Evolutionary conservation across 2,888 invertebrate genomes (phyloP), one percentile per base, ranked within the genome.

Genomic region (Dorcus parallelipipedus): DNA sequence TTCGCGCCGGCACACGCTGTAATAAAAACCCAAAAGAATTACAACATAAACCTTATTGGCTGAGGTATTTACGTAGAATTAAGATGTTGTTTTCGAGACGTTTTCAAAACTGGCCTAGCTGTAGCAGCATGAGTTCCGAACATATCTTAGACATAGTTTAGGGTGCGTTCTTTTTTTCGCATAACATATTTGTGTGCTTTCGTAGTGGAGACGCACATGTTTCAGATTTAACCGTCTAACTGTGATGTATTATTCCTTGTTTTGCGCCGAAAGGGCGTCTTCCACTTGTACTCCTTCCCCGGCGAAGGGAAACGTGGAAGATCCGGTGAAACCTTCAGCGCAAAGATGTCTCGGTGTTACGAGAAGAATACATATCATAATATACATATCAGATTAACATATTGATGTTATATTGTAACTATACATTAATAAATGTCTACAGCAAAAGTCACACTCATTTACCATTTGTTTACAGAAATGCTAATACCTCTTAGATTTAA

Each of bases 371-470:
- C 76, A 76, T 76, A 76, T 76, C 76, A 76, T 72, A 70, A 62
- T 70, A 76, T 73, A 75, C 76, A 75, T 75, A 76, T 76, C 75
- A 76, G 70, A 72, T 71, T 54, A 71, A 67, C 73, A 73, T 76
- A 76, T 75, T 67, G 73, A 74, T 76, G 75, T 75, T 74, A 73
- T 71, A 71, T 68, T 70, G 69, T 71, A 67, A 62, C 67, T 67
- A 62, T 67, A 68, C 64, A 73, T 75, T 59, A 77, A 77, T 78
- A 77, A 77, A 78, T 77, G 77, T 78, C 74, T 76, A 75, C 73
- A 74, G 77, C 77, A 77, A 75, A 62, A 60, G 47, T 52, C 51
- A 49, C 26, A 9, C 53, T 10, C 33, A n/a, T 49, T 39, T 38
- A 33, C n/a, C 45, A 43, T 49, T 40, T 38, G 6, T 45, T 33